Percentiles rank a stretch among this genome's conserved stretches.
Evolutionary conservation across 1,140 invertebrate species (phyloP).

Genomic region (Drosophila takahashii): DNA sequence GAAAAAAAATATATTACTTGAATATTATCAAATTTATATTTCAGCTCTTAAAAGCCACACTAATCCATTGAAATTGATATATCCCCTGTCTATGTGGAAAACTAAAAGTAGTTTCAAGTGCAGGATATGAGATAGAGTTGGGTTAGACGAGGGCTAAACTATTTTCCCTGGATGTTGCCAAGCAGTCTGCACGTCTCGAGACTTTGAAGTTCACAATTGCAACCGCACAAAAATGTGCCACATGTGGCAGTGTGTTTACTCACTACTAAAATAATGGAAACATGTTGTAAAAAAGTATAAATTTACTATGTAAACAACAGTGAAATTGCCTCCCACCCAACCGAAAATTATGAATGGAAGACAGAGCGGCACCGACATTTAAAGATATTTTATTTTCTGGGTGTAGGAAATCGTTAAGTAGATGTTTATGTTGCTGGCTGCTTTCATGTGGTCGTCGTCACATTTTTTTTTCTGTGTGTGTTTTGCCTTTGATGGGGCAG

Average conservation of each 20-base stretch:
- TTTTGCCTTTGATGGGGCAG: slow-evolving; percentile 54
- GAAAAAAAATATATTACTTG: too few species aligned
- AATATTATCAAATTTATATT: not conserved
- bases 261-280: slow-evolving; percentile 82
- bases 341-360: slow-evolving; percentile 70
- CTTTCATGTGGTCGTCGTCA: slow-evolving; percentile 81
- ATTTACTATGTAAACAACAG: slow-evolving; percentile 82
- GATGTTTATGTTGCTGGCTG: slow-evolving; percentile 71
- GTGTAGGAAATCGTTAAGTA: slow-evolving; percentile 77
- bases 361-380: slow-evolving; percentile 24
- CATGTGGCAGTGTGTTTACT: slow-evolving; percentile 73
- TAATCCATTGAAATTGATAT: slow-evolving; percentile 14
- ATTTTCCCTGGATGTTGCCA: slow-evolving; percentile 63
- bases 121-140: slow-evolving; percentile 49
- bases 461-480: slow-evolving; percentile 32
- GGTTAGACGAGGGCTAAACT: slow-evolving; percentile 40
- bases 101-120: slow-evolving; percentile 42
- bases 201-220: slow-evolving; percentile 71
- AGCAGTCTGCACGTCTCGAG: slow-evolving; percentile 63
- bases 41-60: not conserved
- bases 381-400: slow-evolving; percentile 23
- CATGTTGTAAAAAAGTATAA: slow-evolving; percentile 82
- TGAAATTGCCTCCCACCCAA: slow-evolving; percentile 42
- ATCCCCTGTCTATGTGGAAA: slow-evolving; percentile 12
- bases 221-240: slow-evolving; percentile 60